phyloP scores from a whole-genome alignment of 2,797 vertebrate species.

The Xenops minutus region DNA sequence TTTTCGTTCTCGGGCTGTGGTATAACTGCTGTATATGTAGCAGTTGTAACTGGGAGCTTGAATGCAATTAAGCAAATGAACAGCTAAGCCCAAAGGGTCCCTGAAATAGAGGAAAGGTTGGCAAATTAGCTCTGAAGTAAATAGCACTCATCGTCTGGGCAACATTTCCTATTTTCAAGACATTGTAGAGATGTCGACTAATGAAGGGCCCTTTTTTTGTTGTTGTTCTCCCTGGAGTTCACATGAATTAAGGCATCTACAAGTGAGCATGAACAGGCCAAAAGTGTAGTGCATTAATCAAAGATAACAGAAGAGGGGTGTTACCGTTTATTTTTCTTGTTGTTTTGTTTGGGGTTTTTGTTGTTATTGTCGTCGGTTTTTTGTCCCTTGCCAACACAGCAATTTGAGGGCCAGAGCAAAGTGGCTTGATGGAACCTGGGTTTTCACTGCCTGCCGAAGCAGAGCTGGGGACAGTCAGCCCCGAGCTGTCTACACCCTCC shows the following conservation, averaged over 20 bases:
- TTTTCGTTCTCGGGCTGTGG: background rate
- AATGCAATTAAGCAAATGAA: constrained; percentile 67
- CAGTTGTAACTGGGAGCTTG: constrained; percentile 57
- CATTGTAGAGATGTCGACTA: background rate
- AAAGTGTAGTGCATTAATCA: background rate
- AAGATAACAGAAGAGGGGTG: background rate
- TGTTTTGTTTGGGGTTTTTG: too few species aligned
- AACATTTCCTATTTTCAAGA: background rate
- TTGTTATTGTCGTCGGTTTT: too few species aligned
- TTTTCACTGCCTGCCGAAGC: too few species aligned
- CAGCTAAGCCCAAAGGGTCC: constrained; percentile 58
- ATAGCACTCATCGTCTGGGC: background rate
- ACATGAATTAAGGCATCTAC: background rate
- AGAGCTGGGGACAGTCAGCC: too few species aligned
- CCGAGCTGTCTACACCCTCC: too few species aligned
- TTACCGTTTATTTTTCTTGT: too few species aligned
- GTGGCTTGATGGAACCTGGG: too few species aligned
- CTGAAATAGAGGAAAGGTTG: constrained; percentile 31
- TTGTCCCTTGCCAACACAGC: too few species aligned
- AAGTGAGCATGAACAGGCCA: background rate
- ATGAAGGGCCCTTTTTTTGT: background rate
- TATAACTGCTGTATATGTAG: constrained; percentile 15
- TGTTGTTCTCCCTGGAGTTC: background rate
- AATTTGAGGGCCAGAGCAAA: too few species aligned
- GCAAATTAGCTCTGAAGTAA: constrained; percentile 39